These are phyloP conservation scores for Macrotrachela quadricornifera DNA, from an alignment of 1,140 invertebrate genomes.

Conservation along the genomic window DNA sequence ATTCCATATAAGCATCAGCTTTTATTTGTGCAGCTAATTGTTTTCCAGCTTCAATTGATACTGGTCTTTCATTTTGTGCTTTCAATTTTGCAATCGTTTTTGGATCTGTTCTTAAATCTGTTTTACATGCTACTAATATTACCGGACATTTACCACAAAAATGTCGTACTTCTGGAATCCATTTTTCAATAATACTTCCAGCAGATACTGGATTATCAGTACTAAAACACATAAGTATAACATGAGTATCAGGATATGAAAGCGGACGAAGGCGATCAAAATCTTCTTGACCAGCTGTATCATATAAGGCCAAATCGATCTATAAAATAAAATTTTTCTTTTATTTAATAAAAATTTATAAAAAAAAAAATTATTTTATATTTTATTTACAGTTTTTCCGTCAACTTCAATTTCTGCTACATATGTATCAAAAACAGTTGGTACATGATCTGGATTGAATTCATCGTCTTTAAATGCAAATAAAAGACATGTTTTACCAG, in stretches of 20 bases:
- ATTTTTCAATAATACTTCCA: constrained; percentile 51
- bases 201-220: constrained; percentile 86
- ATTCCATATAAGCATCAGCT: not conserved
- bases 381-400: constrained; percentile 53
- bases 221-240: constrained; percentile 90
- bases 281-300: constrained; percentile 87
- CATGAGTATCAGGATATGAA: constrained; percentile 84
- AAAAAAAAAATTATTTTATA: not conserved
- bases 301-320: constrained; percentile 73
- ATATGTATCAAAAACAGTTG: constrained; percentile 64
- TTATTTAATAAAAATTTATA: not conserved
- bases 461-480: constrained; percentile 29
- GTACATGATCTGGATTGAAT: constrained; percentile 14
- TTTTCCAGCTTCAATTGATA: not conserved
- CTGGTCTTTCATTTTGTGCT: not conserved
- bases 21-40: not conserved
- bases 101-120: constrained; percentile 27
- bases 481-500: constrained; percentile 27
- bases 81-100: too few species aligned
- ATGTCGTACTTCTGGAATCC: constrained; percentile 60
- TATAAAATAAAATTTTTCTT: constrained; percentile 18
- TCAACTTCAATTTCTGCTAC: constrained; percentile 93
- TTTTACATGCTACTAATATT: constrained; percentile 51
- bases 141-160: constrained; percentile 94
- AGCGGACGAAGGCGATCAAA: constrained; percentile 76